phyloP scores from a whole-genome alignment of 2,888 invertebrate species.

The Acleris literana region DNA sequence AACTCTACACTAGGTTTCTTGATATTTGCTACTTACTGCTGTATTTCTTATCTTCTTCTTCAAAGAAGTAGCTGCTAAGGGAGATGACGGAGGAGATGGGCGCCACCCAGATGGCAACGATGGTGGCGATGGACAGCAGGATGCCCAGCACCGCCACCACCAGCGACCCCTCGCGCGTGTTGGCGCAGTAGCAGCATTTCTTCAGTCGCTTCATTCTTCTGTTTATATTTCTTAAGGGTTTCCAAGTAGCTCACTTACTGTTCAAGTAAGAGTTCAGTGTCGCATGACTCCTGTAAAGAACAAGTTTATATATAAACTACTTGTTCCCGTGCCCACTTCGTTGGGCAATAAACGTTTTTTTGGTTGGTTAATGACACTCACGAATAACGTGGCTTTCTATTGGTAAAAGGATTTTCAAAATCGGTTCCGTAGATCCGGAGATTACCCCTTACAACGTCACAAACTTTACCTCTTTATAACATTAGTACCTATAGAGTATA shows the following conservation, averaged over 20 bases:
- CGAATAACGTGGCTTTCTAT: no score
- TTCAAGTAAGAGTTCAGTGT: constrained; percentile 14
- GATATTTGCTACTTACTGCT: constrained; percentile 77
- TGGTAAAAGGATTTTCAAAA: no score
- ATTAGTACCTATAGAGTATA: no score
- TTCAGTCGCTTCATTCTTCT: constrained; percentile 80
- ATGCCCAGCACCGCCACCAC: constrained; percentile 89
- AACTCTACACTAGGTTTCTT: no score
- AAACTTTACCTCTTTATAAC: no score
- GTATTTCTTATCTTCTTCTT: constrained; percentile 76
- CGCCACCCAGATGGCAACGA: constrained; percentile 86
- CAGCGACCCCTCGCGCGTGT: constrained; percentile 89
- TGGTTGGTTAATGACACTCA: no score
- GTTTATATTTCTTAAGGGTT: constrained; percentile 25
- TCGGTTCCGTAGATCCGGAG: no score
- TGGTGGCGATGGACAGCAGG: constrained; percentile 87
- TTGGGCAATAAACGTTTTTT: no score
- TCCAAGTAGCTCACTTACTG: constrained; percentile 2
- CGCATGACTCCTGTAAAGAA: constrained; percentile 15
- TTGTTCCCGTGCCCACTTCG: neutral
- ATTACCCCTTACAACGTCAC: no score
- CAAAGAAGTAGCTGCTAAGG: constrained; percentile 90
- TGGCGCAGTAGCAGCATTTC: constrained; percentile 88
- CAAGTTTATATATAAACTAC: neutral
- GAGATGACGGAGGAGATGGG: constrained; percentile 84